Conservation (phyloP, 2,797 vertebrate species). For the Myoxocephalus aenaeus region DNA sequence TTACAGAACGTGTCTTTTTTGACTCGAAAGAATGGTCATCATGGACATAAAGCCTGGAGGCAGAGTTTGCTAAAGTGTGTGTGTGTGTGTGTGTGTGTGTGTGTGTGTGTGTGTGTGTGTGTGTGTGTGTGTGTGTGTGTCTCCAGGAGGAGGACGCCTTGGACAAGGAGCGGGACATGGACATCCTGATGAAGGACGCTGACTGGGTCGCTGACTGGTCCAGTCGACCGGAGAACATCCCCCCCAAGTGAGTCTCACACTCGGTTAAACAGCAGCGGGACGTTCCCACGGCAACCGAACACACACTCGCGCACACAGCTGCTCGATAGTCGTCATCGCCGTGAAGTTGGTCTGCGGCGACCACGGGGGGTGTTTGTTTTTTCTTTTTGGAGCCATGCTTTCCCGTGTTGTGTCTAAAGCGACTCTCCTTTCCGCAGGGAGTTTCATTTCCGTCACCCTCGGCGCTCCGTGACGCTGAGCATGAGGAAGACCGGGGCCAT, state of each 20-base stretch:
- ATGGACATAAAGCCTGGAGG: background rate
- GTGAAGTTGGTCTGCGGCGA: background rate
- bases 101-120: no score
- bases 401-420: constrained; percentile 4
- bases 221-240: constrained; percentile 97
- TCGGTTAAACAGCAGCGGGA: constrained; percentile 35
- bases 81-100: no score
- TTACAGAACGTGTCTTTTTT: no score
- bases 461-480: constrained; percentile 93
- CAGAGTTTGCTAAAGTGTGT: no score
- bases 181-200: constrained; percentile 93
- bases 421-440: constrained; percentile 83
- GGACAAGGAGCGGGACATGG: constrained; percentile 93
- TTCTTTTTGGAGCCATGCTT: background rate
- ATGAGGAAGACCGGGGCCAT: constrained; percentile 98
- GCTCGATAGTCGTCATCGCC: constrained; percentile 18
- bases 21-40: no score
- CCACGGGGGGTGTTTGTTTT: background rate
- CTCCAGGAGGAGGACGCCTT: constrained; percentile 89
- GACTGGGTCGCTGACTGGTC: constrained; percentile 99
- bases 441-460: constrained; percentile 97
- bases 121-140: no score
- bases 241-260: constrained; percentile 89
- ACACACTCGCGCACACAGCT: constrained; percentile 30
- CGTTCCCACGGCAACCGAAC: constrained; percentile 35